A percentile compares a stretch with the other conserved stretches of the same genome.
These are phyloP conservation scores for Sesia apiformis DNA, from an alignment of 2,888 invertebrate species.

Conservation along the genomic window DNA sequence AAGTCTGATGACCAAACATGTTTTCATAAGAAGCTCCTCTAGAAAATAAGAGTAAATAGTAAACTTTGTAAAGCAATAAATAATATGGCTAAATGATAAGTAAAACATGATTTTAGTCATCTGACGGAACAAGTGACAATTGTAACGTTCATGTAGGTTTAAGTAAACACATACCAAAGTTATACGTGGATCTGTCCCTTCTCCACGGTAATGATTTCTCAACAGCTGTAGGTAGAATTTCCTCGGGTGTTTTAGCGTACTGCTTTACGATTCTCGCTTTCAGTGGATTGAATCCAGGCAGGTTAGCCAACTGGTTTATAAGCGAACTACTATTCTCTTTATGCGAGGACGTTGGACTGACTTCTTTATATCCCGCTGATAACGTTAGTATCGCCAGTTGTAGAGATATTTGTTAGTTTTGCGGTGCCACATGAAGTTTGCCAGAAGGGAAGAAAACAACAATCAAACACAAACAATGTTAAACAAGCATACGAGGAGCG, in stretches of 20 bases:
- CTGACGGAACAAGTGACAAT: not conserved
- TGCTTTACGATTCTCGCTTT: conserved; percentile 82
- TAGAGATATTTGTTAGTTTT: conserved; percentile 52
- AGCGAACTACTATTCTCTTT: conserved; percentile 81
- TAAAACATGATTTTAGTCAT: not conserved
- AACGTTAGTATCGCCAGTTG: conserved; percentile 47
- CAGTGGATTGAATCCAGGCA: conserved; percentile 80
- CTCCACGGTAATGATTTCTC: conserved; percentile 91
- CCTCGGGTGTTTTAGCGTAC: conserved; percentile 77
- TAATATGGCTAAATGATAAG: too few relatives aligned
- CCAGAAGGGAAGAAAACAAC: conserved; percentile 73
- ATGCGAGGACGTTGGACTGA: conserved; percentile 73
- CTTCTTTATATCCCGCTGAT: conserved; percentile 68
- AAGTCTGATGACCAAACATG: too few relatives aligned
- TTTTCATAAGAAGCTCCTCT: too few relatives aligned
- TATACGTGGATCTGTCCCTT: conserved; percentile 81
- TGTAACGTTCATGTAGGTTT: not conserved
- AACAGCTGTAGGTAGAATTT: conserved; percentile 82
- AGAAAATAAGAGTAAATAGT: too few relatives aligned
- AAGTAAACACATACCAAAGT: conserved; percentile 78
- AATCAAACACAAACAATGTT: conserved; percentile 61
- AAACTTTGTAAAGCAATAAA: too few relatives aligned
- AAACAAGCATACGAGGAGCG: conserved; percentile 51
- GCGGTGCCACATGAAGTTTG: conserved; percentile 67
- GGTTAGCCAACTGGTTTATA: conserved; percentile 80